Evolutionary conservation across 2,888 invertebrate genomes (phyloP).

Genomic region (Electrophaes corylata): DNA sequence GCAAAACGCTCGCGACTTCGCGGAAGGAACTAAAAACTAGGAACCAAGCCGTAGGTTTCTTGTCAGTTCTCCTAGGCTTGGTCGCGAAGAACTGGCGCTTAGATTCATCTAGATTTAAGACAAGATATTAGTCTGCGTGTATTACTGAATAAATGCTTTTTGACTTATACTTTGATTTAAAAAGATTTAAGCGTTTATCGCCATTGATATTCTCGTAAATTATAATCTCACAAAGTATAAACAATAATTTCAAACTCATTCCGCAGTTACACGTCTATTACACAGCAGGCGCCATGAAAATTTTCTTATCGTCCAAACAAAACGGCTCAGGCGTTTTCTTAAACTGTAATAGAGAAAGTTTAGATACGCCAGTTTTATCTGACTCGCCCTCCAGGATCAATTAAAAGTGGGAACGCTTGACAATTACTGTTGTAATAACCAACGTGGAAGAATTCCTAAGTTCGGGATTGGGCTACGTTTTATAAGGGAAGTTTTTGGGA

Average conservation of each 20-base stretch:
- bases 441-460: conserved; percentile 54
- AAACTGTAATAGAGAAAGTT: conserved; percentile 83
- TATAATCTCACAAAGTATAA: conserved; percentile 27
- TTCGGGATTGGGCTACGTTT: conserved; percentile 47
- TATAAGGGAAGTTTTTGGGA: conserved; percentile 36
- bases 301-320: conserved; percentile 77
- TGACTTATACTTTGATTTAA: no score
- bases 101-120: not conserved
- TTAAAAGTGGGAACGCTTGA: conserved; percentile 76
- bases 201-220: not conserved
- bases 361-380: conserved; percentile 80
- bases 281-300: conserved; percentile 62
- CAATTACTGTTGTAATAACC: conserved; percentile 79
- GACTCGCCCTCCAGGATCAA: conserved; percentile 83
- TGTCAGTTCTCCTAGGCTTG: no score
- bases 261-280: conserved; percentile 59
- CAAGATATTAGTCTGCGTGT: no score
- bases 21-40: no score
- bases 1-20: no score
- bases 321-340: conserved; percentile 73
- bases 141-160: no score
- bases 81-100: no score
- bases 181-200: no score
- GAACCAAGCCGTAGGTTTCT: no score
- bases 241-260: conserved; percentile 48